Evolutionary conservation across 1,140 invertebrate species (phyloP).

Genomic region (Phymorhynchus buccinoides): DNA sequence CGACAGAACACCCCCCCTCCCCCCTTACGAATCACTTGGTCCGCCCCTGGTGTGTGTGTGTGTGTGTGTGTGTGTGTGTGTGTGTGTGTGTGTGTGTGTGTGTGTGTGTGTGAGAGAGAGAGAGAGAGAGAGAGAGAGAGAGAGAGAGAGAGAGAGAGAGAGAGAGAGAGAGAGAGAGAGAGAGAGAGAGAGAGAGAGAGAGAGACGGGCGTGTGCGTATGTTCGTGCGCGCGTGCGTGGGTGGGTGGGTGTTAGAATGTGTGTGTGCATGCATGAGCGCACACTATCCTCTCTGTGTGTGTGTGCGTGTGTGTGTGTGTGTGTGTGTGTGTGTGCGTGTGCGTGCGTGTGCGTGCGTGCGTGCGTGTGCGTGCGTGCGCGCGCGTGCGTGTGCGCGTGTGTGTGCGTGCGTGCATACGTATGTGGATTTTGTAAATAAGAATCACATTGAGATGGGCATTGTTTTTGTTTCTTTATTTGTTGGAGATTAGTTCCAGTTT

Average conservation of each 20-base stretch:
- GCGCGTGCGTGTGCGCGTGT: background rate
- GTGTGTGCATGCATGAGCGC: background rate
- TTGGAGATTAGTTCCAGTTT: background rate
- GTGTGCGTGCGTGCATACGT: background rate
- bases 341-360: background rate
- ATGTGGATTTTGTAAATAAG: no score
- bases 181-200: no score
- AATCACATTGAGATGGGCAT: background rate
- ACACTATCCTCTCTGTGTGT: background rate
- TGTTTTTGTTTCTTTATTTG: background rate
- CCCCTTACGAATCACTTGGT: no score
- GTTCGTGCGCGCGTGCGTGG: slow-evolving; percentile 11
- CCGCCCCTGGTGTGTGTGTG: no score
- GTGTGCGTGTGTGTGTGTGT: slow-evolving; percentile 6
- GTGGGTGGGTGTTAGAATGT: background rate
- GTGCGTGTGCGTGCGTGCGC: background rate
- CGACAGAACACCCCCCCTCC: no score
- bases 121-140: no score
- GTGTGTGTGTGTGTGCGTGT: background rate
- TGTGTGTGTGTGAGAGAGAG: no score
- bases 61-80: no score
- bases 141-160: no score
- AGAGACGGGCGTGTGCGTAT: background rate
- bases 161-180: no score
- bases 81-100: no score